Evolutionary conservation across 2,797 vertebrate species (phyloP).

Genomic region (Alauda arvensis): DNA sequence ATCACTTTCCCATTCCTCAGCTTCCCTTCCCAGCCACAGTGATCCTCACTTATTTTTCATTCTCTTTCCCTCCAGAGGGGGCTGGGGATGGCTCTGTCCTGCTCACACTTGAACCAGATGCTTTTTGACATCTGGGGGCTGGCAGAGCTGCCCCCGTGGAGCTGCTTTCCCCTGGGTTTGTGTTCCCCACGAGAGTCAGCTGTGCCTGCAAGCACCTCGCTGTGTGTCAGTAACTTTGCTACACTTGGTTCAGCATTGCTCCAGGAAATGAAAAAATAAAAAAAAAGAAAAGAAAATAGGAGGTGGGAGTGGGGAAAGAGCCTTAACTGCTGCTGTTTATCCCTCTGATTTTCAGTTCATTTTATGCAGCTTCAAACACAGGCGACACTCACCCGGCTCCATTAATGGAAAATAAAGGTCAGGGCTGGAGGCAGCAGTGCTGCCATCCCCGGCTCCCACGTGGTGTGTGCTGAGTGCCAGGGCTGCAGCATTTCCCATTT

Average conservation of each 20-base stretch:
- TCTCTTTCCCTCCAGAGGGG: rapidly evolving
- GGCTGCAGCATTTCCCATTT: conserved; percentile 47
- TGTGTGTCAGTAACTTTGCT: neutral
- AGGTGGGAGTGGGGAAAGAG: neutral
- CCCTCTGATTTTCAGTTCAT: conserved; percentile 57
- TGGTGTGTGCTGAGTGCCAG: neutral
- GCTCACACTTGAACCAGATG: neutral
- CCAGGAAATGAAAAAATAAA: neutral
- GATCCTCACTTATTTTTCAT: neutral
- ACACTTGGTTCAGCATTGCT: neutral
- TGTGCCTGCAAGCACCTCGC: neutral
- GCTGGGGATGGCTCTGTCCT: neutral
- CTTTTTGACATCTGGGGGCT: neutral
- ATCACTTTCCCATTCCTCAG: rapidly evolving
- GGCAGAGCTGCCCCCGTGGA: rapidly evolving
- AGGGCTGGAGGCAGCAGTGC: conserved; percentile 32
- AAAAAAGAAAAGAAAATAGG: no score
- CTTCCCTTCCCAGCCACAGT: neutral
- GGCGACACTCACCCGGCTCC: conserved; percentile 18
- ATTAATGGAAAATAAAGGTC: conserved; percentile 73
- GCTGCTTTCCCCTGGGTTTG: neutral
- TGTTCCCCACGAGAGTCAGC: neutral
- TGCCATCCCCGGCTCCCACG: neutral
- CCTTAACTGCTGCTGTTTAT: conserved; percentile 61
- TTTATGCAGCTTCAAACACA: conserved; percentile 57